Conservation (phyloP, 2,888 invertebrate species). For the Agrypnus murinus region DNA sequence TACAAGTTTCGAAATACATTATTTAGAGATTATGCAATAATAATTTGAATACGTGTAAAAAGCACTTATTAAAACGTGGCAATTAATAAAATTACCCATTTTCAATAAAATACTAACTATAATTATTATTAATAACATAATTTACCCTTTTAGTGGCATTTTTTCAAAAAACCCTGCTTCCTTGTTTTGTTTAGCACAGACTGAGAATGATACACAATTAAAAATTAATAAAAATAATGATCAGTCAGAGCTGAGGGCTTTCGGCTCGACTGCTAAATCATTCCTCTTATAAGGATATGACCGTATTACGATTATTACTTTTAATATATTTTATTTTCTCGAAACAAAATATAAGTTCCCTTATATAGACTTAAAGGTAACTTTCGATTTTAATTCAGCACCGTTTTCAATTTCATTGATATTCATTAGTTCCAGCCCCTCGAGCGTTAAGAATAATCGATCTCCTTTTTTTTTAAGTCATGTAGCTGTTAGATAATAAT, state of each 20-base stretch:
- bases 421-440: conserved; percentile 36
- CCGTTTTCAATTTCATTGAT: conserved; percentile 45
- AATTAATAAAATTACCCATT: too few species aligned
- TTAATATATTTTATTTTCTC: conserved; percentile 21
- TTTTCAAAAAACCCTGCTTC: neutral
- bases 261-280: conserved; percentile 6
- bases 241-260: neutral
- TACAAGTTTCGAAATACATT: too few species aligned
- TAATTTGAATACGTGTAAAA: too few species aligned
- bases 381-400: conserved; percentile 48
- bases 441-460: conserved; percentile 6
- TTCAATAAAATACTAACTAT: too few species aligned
- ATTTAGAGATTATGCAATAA: too few species aligned
- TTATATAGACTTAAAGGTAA: conserved; percentile 47
- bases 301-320: conserved; percentile 11
- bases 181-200: neutral
- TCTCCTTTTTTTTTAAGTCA: conserved; percentile 11
- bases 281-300: conserved; percentile 4
- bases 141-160: conserved; percentile 1
- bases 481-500: conserved; percentile 22
- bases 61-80: too few species aligned
- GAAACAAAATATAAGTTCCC: conserved; percentile 42
- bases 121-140: conserved; percentile 9
- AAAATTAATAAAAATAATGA: conserved; percentile 24
- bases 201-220: neutral